Evolutionary conservation across 2,113 vertebrate species (phyloP).

Genomic region (Ptilorrhoa leucosticta): DNA sequence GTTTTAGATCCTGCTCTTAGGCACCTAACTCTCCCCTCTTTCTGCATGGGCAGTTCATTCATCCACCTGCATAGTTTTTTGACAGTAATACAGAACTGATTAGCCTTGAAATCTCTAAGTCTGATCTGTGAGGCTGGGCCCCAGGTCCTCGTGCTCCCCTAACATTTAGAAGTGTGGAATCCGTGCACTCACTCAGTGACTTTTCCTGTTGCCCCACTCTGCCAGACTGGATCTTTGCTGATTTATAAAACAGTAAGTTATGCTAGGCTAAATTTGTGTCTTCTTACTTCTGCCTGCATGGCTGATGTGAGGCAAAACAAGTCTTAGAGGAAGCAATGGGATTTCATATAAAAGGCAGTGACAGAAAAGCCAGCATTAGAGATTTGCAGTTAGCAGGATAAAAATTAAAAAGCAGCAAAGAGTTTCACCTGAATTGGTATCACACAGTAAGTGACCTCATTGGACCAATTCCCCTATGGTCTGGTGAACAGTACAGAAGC

Average conservation of each 20-base stretch:
- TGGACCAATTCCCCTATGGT: background rate
- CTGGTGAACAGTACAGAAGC: background rate
- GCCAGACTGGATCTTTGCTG: background rate
- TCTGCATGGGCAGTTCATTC: background rate
- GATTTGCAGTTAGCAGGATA: background rate
- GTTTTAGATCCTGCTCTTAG: background rate
- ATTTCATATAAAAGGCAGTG: background rate
- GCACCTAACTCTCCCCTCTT: background rate
- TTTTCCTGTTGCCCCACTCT: background rate
- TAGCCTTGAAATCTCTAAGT: background rate
- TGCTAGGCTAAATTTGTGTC: background rate
- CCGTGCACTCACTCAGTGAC: rapidly evolving
- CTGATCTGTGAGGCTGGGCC: background rate
- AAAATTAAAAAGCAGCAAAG: background rate
- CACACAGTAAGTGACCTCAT: background rate
- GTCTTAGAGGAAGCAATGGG: background rate
- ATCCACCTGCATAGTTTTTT: background rate
- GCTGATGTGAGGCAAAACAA: background rate
- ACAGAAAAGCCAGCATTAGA: background rate
- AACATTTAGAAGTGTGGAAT: background rate
- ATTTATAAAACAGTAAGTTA: background rate
- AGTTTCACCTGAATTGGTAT: background rate
- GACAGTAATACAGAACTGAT: background rate
- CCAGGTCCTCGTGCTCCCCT: background rate
- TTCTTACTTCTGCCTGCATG: background rate